Conservation (phyloP, 2,888 invertebrate genomes). For the Xanthorhoe spadicearia region DNA sequence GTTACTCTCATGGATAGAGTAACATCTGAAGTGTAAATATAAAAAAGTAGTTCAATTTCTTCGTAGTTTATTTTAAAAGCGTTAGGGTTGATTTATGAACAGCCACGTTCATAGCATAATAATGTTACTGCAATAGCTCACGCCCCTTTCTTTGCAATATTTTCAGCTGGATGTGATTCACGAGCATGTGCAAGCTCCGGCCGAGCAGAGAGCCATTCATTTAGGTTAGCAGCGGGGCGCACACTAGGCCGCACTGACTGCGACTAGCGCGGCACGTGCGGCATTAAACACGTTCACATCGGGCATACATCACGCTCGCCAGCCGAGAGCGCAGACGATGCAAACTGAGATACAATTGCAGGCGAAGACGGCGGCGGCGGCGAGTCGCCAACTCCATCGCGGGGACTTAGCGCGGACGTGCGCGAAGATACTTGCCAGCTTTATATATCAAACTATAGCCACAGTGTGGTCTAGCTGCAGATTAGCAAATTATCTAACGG, state of each 20-base stretch:
- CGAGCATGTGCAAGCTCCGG: neutral
- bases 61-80: neutral
- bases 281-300: neutral
- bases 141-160: slow-evolving; percentile 1
- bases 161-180: neutral
- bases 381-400: slow-evolving; percentile 1
- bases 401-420: neutral
- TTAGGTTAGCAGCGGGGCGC: neutral
- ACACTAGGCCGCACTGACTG: neutral
- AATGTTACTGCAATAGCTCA: neutral
- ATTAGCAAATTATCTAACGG: too few species aligned
- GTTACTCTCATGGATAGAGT: too few species aligned
- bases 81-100: neutral
- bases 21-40: neutral
- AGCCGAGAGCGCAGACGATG: neutral
- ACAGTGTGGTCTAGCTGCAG: neutral
- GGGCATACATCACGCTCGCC: neutral
- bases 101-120: neutral
- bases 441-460: neutral
- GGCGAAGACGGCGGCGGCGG: slow-evolving; percentile 4
- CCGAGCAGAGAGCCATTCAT: neutral
- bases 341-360: neutral
- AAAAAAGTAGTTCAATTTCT: too few species aligned
- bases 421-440: neutral
- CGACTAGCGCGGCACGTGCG: neutral